Evolutionary conservation across 2,888 invertebrate genomes (phyloP).

Genomic region (Noctuana brunneofusca): DNA sequence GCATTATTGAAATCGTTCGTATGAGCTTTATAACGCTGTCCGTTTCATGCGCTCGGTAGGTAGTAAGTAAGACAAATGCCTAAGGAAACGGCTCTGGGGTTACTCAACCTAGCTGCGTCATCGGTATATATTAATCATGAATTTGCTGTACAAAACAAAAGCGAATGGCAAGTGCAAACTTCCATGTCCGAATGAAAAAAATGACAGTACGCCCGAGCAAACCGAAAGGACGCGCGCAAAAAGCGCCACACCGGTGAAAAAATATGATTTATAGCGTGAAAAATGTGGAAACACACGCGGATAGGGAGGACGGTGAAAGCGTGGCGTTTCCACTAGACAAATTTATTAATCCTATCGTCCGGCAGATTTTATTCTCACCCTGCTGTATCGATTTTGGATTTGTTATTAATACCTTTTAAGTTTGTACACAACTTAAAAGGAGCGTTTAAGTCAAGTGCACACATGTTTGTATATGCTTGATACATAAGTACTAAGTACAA

Average conservation of each 20-base stretch:
- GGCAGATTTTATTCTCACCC: constrained; percentile 56
- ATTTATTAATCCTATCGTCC: constrained; percentile 79
- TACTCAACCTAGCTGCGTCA: constrained; percentile 53
- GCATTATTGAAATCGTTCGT: constrained; percentile 35
- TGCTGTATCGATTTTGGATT: constrained; percentile 17
- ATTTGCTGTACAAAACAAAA: constrained; percentile 73
- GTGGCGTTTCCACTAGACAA: constrained; percentile 76
- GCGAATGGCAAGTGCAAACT: constrained; percentile 72
- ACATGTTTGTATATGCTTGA: background rate
- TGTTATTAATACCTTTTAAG: constrained; percentile 26
- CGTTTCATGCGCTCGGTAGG: constrained; percentile 32
- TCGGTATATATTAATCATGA: constrained; percentile 67
- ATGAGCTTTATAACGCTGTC: constrained; percentile 37
- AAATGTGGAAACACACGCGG: constrained; percentile 82
- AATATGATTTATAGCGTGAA: constrained; percentile 83
- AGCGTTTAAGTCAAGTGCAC: no score
- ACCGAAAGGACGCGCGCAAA: constrained; percentile 79
- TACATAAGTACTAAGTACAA: no score
- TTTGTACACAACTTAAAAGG: background rate
- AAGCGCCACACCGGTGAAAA: constrained; percentile 81
- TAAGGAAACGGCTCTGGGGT: constrained; percentile 46
- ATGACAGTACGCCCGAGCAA: constrained; percentile 76
- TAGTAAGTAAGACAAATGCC: constrained; percentile 37
- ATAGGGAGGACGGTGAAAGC: constrained; percentile 76
- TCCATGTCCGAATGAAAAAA: constrained; percentile 77